Percentiles rank a stretch among this genome's conserved stretches.
These are phyloP conservation scores for Dryobota labecula DNA, from an alignment of 2,888 invertebrate genomes.

Conservation along the genomic window DNA sequence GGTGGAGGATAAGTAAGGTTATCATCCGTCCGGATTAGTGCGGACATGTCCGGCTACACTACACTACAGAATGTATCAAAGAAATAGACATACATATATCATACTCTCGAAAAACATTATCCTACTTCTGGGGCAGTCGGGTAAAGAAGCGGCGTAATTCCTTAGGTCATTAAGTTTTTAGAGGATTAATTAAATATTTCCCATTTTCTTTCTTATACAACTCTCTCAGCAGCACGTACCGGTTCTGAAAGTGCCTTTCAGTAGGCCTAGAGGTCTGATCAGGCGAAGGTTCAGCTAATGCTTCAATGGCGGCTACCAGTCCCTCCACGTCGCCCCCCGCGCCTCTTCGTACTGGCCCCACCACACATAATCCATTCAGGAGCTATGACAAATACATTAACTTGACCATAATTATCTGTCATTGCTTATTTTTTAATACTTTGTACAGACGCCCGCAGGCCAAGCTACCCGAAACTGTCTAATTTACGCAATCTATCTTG, in stretches of 20 bases:
- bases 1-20: background rate
- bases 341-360: slow-evolving; percentile 93
- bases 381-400: slow-evolving; percentile 89
- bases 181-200: too few relatives aligned
- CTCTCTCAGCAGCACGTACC: slow-evolving; percentile 69
- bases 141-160: too few relatives aligned
- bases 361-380: slow-evolving; percentile 95
- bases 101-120: too few relatives aligned
- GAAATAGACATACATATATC: too few relatives aligned
- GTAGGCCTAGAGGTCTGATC: slow-evolving; percentile 90
- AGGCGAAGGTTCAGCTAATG: slow-evolving; percentile 95
- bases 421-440: background rate
- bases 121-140: too few relatives aligned
- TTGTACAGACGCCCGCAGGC: too few relatives aligned
- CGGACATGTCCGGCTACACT: too few relatives aligned
- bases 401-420: background rate
- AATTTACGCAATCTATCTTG: too few relatives aligned
- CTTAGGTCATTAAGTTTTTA: too few relatives aligned
- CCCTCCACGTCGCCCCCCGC: slow-evolving; percentile 93
- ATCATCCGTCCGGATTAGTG: too few relatives aligned
- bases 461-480: too few relatives aligned
- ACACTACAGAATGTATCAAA: too few relatives aligned
- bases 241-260: slow-evolving; percentile 83
- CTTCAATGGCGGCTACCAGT: slow-evolving; percentile 96
- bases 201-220: background rate